Conservation (phyloP, 2,888 invertebrate species). For the Lacanobia oleracea region DNA sequence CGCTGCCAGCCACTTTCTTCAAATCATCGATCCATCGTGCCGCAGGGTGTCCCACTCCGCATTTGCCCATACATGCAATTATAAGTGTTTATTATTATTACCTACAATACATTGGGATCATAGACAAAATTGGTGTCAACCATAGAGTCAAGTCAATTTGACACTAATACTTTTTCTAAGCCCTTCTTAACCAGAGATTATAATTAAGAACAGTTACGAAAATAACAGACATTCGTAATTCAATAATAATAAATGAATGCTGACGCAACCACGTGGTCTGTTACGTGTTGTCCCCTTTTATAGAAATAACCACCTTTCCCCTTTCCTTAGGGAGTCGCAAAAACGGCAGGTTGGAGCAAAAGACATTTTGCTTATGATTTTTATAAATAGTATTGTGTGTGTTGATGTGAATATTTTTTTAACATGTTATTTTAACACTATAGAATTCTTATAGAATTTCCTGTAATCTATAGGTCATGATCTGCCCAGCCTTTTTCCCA, state of each 20-base stretch:
- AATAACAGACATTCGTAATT: neutral
- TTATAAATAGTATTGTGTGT: conserved; percentile 1
- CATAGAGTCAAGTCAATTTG: neutral
- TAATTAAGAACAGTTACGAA: conserved; percentile 19
- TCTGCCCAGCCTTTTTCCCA: too few species aligned
- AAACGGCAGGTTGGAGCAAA: conserved; percentile 3
- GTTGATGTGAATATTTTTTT: too few species aligned
- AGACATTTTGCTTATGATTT: conserved; percentile 13
- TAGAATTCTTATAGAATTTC: too few species aligned
- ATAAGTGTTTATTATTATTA: neutral
- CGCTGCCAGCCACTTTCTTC: too few species aligned
- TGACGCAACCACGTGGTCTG: conserved; percentile 8
- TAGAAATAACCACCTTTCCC: conserved; percentile 12
- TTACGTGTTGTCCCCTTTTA: neutral
- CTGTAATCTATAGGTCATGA: too few species aligned
- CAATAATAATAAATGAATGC: neutral
- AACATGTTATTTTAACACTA: too few species aligned
- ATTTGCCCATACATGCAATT: neutral
- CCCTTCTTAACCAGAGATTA: conserved; percentile 17
- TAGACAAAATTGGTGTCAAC: conserved; percentile 3
- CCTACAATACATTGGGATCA: neutral
- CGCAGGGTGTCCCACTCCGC: too few species aligned
- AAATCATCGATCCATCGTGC: too few species aligned
- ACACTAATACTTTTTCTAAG: conserved; percentile 13
- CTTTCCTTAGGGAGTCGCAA: neutral